Base-by-base conservation (phyloP, 35 echinoderm and acorn worm species). In the Strongylocentrotus purpuratus region DNA sequence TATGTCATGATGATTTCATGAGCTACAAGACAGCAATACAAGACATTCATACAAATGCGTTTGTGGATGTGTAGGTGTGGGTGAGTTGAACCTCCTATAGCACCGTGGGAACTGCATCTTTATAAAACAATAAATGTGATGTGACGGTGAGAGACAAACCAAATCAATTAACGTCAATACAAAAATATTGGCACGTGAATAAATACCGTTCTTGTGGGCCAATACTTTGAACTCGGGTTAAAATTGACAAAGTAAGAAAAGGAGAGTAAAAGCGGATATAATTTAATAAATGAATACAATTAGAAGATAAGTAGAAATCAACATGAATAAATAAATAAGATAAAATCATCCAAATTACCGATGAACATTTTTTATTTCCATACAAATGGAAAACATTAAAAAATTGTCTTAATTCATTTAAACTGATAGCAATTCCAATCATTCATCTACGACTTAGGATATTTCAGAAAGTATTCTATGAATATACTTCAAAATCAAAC, bases 21-120 rank as follows among this genome's bases (percentile, higher is more conserved):
- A 78, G 28, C 65, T 28, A 78, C 25, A 78, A 78, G 65, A 78
- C 20, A n/a, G 7, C 22, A 22, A 78, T 78, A 78, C 20, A 78
- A 22, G 5, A 8, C 25, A 28, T 22, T 28, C 4, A 78, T 28
- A 78, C 4, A n/a, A 25, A 5, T 70, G 61, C 22, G 61, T 71
- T 20, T 71, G 17, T 20, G 61, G 14, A 18, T 71, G 61, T 25
- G 61, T 71, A 18, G n/a, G 65, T 78, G 65, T 78, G 28, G 65
- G 65, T 78, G 65, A 78, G 65, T 78, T 78, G 65, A 78, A 78
- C 65, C 65, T 78, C 22, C 65, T 78, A 78, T 78, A 78, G 65
- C 65, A 78, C 65, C 65, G 65, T 78, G 65, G 20, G 7, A 78
- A 78, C 65, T 78, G 65, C 65, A 78, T 78, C 65, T 78, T 55